phyloP scores from a whole-genome alignment of 2,888 invertebrate genomes.

The Tillus elongatus region DNA sequence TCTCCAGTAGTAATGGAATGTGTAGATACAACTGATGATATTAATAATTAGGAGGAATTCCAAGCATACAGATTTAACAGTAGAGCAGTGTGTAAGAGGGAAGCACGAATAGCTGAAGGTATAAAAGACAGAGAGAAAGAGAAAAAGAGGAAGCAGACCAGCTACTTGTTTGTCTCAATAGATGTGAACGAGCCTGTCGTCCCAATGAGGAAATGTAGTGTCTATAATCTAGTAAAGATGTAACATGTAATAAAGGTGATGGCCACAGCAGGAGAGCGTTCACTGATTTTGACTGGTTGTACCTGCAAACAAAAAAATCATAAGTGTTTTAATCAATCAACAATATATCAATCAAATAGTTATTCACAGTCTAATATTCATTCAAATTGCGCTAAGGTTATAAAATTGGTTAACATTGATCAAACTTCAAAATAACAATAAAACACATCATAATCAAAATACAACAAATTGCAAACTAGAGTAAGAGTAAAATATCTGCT shows the following conservation, averaged over 20 bases:
- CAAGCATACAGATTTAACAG: too few relatives aligned
- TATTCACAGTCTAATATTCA: too few relatives aligned
- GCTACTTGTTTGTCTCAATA: constrained; percentile 40
- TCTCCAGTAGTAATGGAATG: constrained; percentile 23
- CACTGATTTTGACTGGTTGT: constrained; percentile 11
- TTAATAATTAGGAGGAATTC: too few relatives aligned
- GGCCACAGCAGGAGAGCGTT: constrained; percentile 35
- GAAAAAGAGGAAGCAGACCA: constrained; percentile 40
- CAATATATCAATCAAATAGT: too few relatives aligned
- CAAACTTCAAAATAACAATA: too few relatives aligned
- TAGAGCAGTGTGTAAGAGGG: constrained; percentile 35
- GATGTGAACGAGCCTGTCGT: constrained; percentile 41
- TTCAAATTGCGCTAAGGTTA: too few relatives aligned
- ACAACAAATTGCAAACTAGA: too few relatives aligned
- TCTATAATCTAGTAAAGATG: constrained; percentile 29
- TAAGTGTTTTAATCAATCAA: too few relatives aligned
- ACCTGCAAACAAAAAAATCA: constrained; percentile 8
- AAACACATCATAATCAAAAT: too few relatives aligned
- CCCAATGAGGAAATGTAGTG: constrained; percentile 36
- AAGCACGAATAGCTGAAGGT: constrained; percentile 34
- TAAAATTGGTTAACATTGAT: too few relatives aligned
- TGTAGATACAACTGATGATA: too few relatives aligned
- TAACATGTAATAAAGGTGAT: constrained; percentile 38
- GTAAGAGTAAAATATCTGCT: too few relatives aligned
- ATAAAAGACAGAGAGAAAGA: constrained; percentile 18